A percentile compares a stretch with the other conserved stretches of the same genome.
These are phyloP conservation scores for Drosophila erecta DNA, from an alignment of 1,140 invertebrate species.

Conservation along the genomic window DNA sequence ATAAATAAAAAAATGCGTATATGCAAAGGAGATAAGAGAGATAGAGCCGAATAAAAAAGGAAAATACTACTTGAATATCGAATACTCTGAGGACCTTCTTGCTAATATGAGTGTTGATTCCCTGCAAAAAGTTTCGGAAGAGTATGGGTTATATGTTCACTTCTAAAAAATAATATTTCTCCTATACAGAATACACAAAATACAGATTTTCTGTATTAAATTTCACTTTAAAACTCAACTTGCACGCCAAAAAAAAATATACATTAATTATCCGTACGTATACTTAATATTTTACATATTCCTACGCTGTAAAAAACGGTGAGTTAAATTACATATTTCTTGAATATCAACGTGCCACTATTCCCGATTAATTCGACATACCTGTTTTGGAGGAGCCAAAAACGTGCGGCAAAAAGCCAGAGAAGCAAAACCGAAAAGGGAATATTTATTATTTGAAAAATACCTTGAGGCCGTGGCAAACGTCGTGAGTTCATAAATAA, in stretches of 20 bases:
- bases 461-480: conserved; percentile 64
- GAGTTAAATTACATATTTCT: background rate
- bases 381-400: conserved; percentile 19
- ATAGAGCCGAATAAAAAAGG: background rate
- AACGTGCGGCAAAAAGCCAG: conserved; percentile 35
- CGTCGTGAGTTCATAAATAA: conserved; percentile 78
- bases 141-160: background rate
- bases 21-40: conserved; percentile 43
- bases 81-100: conserved; percentile 7
- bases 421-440: conserved; percentile 51
- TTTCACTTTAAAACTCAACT: too few relatives aligned
- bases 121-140: background rate
- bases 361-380: background rate
- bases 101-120: background rate
- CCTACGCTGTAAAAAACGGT: too few relatives aligned
- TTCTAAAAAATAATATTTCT: background rate
- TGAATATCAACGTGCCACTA: background rate
- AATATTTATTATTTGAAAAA: conserved; percentile 80
- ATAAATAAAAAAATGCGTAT: conserved; percentile 68
- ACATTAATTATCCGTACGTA: background rate
- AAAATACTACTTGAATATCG: conserved; percentile 4
- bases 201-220: too few relatives aligned
- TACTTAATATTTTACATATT: too few relatives aligned
- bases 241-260: background rate
- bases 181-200: background rate